A percentile compares a stretch with the other conserved stretches of the same genome.
Evolutionary conservation across 2,888 invertebrate species (phyloP).

Genomic region (Catocala sponsa): DNA sequence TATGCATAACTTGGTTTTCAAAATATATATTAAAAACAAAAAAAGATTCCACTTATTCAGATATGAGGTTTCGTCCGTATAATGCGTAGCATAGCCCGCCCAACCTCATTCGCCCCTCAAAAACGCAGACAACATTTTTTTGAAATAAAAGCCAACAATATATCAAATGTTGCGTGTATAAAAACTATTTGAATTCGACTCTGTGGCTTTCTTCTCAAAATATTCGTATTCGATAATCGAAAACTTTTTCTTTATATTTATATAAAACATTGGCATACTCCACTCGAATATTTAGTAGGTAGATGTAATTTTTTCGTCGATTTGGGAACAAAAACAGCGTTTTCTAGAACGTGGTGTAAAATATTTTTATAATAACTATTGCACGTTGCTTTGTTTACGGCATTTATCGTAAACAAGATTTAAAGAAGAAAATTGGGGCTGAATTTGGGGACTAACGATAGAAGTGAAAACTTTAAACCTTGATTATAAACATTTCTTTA

Average conservation of each 20-base stretch:
- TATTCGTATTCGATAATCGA: slow-evolving; percentile 16
- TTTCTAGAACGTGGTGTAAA: neutral
- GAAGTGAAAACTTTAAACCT: too few species aligned
- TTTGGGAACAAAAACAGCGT: slow-evolving; percentile 16
- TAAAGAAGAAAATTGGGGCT: too few species aligned
- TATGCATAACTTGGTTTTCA: too few species aligned
- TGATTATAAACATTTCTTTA: too few species aligned
- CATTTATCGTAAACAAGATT: too few species aligned
- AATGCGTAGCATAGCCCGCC: neutral
- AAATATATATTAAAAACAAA: too few species aligned
- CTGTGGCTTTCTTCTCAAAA: slow-evolving; percentile 17
- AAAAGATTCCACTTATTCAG: too few species aligned
- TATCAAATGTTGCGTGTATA: slow-evolving; percentile 19
- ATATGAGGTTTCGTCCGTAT: neutral
- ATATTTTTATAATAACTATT: too few species aligned
- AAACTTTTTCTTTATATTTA: slow-evolving; percentile 13
- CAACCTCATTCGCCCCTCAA: neutral
- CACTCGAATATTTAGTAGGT: slow-evolving; percentile 31
- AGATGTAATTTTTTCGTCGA: slow-evolving; percentile 26
- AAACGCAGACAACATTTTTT: neutral
- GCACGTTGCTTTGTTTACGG: too few species aligned
- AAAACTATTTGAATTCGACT: slow-evolving; percentile 25
- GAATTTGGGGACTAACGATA: too few species aligned
- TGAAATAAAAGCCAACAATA: neutral
- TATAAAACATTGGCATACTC: slow-evolving; percentile 12